phyloP scores from a whole-genome alignment of 2,888 invertebrate species.

The Helicoverpa assulta region DNA sequence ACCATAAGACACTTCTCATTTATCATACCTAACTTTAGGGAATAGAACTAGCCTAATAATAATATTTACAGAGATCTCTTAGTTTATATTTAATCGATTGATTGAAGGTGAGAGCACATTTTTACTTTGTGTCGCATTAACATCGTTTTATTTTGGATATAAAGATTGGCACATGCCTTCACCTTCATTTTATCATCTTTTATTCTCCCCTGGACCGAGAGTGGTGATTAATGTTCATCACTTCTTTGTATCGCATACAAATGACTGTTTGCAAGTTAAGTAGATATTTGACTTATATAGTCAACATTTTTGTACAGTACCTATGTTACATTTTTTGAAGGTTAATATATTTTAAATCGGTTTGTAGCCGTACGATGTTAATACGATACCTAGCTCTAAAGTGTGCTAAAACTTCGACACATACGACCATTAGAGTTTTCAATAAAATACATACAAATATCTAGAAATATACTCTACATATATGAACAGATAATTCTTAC shows the following conservation, averaged over 20 bases:
- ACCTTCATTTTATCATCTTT: no score
- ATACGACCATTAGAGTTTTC: constrained; percentile 39
- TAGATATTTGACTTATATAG: no score
- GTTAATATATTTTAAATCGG: no score
- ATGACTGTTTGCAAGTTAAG: no score
- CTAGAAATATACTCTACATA: constrained; percentile 55
- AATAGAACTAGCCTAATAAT: constrained; percentile 63
- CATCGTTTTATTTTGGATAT: no score
- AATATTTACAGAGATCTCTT: constrained; percentile 73
- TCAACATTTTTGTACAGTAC: no score
- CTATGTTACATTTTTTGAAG: no score
- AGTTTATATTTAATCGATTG: constrained; percentile 55
- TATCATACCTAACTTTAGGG: constrained; percentile 62
- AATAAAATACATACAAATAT: constrained; percentile 59
- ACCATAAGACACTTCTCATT: constrained; percentile 80
- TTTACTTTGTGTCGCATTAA: background rate
- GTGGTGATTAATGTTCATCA: no score
- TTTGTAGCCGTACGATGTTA: no score
- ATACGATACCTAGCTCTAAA: constrained; percentile 10
- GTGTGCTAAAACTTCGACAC: constrained; percentile 4
- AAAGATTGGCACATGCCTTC: no score
- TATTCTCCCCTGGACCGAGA: no score
- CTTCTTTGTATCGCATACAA: no score
- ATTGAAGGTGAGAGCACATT: constrained; percentile 23
- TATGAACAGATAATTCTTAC: constrained; percentile 53